Percentiles rank a stretch among this genome's conserved stretches.
Evolutionary conservation across 2,888 invertebrate genomes (phyloP).

Genomic region (Hofmannophila pseudospretella): DNA sequence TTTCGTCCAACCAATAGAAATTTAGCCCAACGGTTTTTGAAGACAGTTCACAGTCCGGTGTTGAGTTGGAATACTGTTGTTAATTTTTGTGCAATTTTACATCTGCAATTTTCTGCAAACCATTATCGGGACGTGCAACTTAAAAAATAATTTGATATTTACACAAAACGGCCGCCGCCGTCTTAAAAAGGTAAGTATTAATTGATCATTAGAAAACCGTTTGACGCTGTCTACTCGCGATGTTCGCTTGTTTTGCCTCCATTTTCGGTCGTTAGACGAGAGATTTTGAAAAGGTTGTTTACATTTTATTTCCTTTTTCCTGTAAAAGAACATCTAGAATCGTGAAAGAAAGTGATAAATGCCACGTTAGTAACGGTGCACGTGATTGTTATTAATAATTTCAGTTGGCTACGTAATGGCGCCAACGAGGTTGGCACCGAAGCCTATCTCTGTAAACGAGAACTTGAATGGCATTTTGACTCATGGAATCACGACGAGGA

Average conservation of each 20-base stretch:
- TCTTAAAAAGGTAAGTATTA: conserved; percentile 51
- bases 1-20: conserved; percentile 55
- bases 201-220: conserved; percentile 31
- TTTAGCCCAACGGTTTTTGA: conserved; percentile 69
- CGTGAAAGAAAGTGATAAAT: conserved; percentile 16
- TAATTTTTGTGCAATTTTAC: conserved; percentile 45
- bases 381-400: conserved; percentile 45
- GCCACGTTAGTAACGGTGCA: conserved; percentile 28
- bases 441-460: conserved; percentile 63
- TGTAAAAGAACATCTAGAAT: conserved; percentile 11
- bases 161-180: conserved; percentile 55
- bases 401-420: conserved; percentile 74
- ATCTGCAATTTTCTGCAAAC: conserved; percentile 30
- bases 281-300: conserved; percentile 50
- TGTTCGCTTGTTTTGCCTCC: conserved; percentile 74
- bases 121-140: conserved; percentile 36
- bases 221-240: conserved; percentile 43
- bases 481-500: conserved; percentile 79
- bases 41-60: conserved; percentile 54
- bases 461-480: conserved; percentile 63
- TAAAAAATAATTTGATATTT: conserved; percentile 32
- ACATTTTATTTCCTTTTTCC: conserved; percentile 24
- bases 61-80: conserved; percentile 50
- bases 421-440: conserved; percentile 78
- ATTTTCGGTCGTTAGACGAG: conserved; percentile 62